phyloP scores from a whole-genome alignment of 2,888 invertebrate genomes.

The Temnothorax unifasciatus region DNA sequence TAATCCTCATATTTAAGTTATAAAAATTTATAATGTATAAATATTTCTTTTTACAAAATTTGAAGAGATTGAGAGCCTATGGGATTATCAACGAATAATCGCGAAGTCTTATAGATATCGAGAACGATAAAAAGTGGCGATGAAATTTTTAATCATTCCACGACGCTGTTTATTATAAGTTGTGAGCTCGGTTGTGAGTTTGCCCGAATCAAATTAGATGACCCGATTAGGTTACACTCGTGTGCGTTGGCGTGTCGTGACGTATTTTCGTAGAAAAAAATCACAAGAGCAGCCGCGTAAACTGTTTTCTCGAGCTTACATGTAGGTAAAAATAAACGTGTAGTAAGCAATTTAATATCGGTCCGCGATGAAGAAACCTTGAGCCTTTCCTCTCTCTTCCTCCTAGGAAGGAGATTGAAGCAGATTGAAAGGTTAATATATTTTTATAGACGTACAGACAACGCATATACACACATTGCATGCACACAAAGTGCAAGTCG shows the following conservation, averaged over 20 bases:
- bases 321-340: conserved; percentile 26
- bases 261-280: background rate
- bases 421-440: conserved; percentile 16
- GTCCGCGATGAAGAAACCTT: background rate
- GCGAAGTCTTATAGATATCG: background rate
- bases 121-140: background rate
- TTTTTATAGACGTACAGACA: background rate
- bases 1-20: background rate
- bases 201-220: background rate
- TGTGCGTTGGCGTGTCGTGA: background rate
- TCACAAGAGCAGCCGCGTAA: background rate
- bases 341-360: background rate
- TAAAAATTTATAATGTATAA: background rate
- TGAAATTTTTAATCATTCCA: background rate
- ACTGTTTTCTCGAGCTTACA: background rate
- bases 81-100: background rate
- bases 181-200: background rate
- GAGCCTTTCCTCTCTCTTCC: background rate
- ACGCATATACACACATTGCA: too few relatives aligned
- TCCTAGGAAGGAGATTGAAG: too few relatives aligned
- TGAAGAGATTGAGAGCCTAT: background rate
- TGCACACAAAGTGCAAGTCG: background rate
- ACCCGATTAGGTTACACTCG: background rate
- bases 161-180: background rate
- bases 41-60: background rate